Evolutionary conservation across 2,888 invertebrate genomes (phyloP).

Genomic region (Labia minor): DNA sequence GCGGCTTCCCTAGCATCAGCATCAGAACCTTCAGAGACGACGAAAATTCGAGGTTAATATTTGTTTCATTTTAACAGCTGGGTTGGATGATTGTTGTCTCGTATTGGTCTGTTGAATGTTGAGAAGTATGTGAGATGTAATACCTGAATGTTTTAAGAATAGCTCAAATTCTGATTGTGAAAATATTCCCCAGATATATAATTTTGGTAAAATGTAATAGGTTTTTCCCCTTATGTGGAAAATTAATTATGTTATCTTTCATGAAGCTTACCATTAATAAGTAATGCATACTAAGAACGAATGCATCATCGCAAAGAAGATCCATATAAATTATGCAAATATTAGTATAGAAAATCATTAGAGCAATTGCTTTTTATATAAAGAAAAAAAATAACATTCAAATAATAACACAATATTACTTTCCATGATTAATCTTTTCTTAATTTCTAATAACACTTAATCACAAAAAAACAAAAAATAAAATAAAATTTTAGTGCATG

Average conservation of each 20-base stretch:
- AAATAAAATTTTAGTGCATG: too few species aligned
- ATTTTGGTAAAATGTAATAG: not conserved
- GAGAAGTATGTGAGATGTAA: not conserved
- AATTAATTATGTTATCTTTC: not conserved
- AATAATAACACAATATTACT: too few species aligned
- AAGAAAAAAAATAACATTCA: too few species aligned
- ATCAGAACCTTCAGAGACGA: not conserved
- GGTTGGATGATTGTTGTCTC: conserved; percentile 2
- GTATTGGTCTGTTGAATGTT: not conserved
- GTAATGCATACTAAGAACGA: not conserved
- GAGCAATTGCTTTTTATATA: too few species aligned
- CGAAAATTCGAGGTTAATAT: conserved; percentile 1
- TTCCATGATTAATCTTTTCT: too few species aligned
- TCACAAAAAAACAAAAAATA: too few species aligned
- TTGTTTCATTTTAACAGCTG: conserved; percentile 13
- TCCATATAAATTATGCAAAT: not conserved
- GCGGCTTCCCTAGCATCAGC: not conserved
- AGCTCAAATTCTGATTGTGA: not conserved
- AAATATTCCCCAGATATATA: not conserved
- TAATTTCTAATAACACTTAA: too few species aligned
- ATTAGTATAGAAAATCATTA: too few species aligned
- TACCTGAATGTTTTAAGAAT: not conserved
- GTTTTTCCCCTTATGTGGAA: not conserved
- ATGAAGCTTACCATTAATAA: not conserved
- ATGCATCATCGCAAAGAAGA: conserved; percentile 13